Evolutionary conservation across 2,797 vertebrate genomes (phyloP), one percentile per base, ranked within the genome.

Genomic region (Buceros bicornis): DNA sequence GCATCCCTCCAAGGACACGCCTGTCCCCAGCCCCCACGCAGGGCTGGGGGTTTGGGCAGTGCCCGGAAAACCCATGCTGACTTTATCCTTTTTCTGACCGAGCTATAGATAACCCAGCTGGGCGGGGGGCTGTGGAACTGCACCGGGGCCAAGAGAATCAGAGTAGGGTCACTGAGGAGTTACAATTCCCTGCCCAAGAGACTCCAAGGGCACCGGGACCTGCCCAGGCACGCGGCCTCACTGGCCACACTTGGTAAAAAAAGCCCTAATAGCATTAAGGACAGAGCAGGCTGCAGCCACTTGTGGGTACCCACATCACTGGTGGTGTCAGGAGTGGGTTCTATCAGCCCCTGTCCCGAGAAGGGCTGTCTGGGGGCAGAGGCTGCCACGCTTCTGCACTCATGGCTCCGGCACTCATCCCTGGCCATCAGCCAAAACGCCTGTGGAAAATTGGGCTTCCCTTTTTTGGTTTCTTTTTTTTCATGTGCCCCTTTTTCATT

Each of bases 151-250:
- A 93, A 95, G 94, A 67, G 78, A 94, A 97, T 67, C 67, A 21
- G 18, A 72, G 54, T 8, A 80, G 83, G 10, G 53, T 53, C 33
- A 4, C 82, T 74, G 61, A 76, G 40, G 65, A 95, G 66, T 93
- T 82, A 85, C 61, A 82, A 13, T 90, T 89, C 93, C 82, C 83
- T 93, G 81, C 74, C 89, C 37, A 5, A 50, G 82, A 82, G 71
- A 16, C 64, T 87, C 66, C 26, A 33, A 77, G 60, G 0, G 0
- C 47, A 73, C 62, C 0, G 0, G 48, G 74, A 87, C 25, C 42
- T 80, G 62, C 60, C 87, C 89, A 72, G 31, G 82, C 29, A 0
- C 64, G 58, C 1, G 21, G 48, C 31, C n/a, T 16, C 5, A 3
- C 53, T 60, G 19, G 43, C 42, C 78, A 62, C 60, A 51, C 56